phyloP scores from a whole-genome alignment of 2,888 invertebrate species.

The Zhuqinia jingwanae region DNA sequence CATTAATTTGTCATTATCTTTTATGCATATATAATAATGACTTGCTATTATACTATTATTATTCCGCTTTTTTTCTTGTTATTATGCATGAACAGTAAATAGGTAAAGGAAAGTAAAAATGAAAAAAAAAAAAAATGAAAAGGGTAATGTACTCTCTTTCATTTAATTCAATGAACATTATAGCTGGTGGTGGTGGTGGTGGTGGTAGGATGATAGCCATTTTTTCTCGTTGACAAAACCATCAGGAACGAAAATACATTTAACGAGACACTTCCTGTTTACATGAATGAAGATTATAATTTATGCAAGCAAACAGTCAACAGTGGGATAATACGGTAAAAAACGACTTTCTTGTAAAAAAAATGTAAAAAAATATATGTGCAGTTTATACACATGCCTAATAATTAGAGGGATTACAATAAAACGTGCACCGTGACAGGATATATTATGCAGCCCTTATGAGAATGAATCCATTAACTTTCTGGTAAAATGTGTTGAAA shows the following conservation, averaged over 20 bases:
- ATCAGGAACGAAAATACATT: neutral
- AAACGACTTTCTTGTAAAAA: too few species aligned
- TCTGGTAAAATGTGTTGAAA: too few species aligned
- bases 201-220: too few species aligned
- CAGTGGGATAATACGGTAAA: neutral
- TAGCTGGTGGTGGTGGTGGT: too few species aligned
- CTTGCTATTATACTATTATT: too few species aligned
- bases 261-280: constrained; percentile 25
- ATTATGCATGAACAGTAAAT: neutral
- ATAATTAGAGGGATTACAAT: neutral
- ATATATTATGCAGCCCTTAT: neutral
- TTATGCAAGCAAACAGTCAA: neutral
- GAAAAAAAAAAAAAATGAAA: constrained; percentile 4
- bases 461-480: too few species aligned
- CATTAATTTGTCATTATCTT: constrained; percentile 37
- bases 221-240: constrained; percentile 41
- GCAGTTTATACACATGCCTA: too few species aligned
- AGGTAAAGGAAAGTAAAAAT: constrained; percentile 22
- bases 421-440: too few species aligned
- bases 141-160: constrained; percentile 37
- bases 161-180: too few species aligned
- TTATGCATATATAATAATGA: too few species aligned
- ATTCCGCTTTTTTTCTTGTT: neutral
- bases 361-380: neutral
- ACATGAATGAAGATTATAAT: neutral